Percentiles rank a stretch among this genome's conserved stretches.
These are phyloP conservation scores for Meandrina meandrites DNA, from an alignment of 92 coral and sea anemone genomes.

Conservation along the genomic window DNA sequence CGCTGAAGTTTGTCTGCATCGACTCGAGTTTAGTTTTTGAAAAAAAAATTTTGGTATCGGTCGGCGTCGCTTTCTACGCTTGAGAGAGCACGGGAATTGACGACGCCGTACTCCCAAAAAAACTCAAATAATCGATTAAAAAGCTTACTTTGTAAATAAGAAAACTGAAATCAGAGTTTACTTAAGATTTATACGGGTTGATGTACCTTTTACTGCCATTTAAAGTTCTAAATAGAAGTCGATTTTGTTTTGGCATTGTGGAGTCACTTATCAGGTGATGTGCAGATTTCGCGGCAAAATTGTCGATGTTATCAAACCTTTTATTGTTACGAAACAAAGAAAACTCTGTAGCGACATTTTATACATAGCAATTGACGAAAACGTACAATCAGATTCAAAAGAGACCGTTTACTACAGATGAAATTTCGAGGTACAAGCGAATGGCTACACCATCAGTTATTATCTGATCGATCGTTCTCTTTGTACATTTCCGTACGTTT, in stretches of 20 bases:
- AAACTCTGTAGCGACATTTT: background rate
- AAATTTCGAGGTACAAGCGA: background rate
- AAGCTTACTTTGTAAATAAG: constrained; percentile 19
- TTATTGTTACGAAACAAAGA: background rate
- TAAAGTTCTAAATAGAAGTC: background rate
- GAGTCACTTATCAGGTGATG: constrained; percentile 6
- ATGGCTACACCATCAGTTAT: background rate
- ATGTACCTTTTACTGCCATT: background rate
- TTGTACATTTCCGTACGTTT: background rate
- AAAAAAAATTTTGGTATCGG: constrained; percentile 5
- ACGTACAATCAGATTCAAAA: background rate
- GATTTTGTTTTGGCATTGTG: background rate
- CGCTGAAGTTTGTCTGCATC: background rate
- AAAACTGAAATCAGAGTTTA: constrained; percentile 27
- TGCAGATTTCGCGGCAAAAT: constrained; percentile 37
- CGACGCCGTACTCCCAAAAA: constrained; percentile 17
- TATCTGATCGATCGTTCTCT: background rate
- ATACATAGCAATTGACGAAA: constrained; percentile 1
- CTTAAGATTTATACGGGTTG: background rate
- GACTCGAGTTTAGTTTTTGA: background rate
- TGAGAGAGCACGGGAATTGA: constrained; percentile 51
- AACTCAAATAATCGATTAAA: constrained; percentile 14
- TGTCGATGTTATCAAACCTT: background rate
- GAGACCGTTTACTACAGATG: background rate
- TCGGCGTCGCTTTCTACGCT: constrained; percentile 80